Base-by-base conservation (phyloP, 2,797 vertebrate species). In the Gallinago nigripennis region DNA sequence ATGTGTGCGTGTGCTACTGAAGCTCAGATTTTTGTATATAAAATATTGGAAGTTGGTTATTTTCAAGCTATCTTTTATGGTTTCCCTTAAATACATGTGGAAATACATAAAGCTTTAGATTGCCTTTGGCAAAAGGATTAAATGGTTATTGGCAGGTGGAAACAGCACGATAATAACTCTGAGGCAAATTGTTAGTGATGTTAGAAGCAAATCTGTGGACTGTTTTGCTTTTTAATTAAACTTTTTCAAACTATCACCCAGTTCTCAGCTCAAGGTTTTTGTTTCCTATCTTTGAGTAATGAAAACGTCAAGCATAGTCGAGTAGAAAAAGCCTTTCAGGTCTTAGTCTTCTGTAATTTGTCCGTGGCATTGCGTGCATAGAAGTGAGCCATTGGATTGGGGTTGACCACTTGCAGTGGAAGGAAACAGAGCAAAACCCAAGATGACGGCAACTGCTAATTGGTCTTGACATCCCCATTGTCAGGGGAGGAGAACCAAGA, bases 101-200 rank as follows among this genome's bases (percentile, higher is more conserved):
- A 92, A 93, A 85, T 91, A 79, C 61, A 58, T 75, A 84, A 89
- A 80, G 33, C 80, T 86, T 86, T 77, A 77, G 30, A 72, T 68
- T 91, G 78, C 85, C 94, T 71, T 96, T 90, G 82, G 84, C 91
- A 80, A 82, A 92, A 92, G 90, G 68, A 86, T 82, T 93, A 95
- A 90, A 82, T 66, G 66, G 39, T 95, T 97, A 96, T 93, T 84
- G 94, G 94, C 75, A 69, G 68, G 88, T 93, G 94, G 82, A 82
- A 85, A 24, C 60, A 82, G 53, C 73, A 63, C 50, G 81, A 30
- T 94, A 91, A 91, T 87, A 95, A 72, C 21, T 56, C 72, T 50
- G 87, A 82, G 81, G 90, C 84, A 95, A 95, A 94, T 93, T 92
- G 94, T 95, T 95, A 94, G 64, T 64, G 76, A 46, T 51, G 65